Percentiles rank a stretch among this genome's conserved stretches.
Conservation (phyloP, 2,888 invertebrate species). For the Platycnemis pennipes region DNA sequence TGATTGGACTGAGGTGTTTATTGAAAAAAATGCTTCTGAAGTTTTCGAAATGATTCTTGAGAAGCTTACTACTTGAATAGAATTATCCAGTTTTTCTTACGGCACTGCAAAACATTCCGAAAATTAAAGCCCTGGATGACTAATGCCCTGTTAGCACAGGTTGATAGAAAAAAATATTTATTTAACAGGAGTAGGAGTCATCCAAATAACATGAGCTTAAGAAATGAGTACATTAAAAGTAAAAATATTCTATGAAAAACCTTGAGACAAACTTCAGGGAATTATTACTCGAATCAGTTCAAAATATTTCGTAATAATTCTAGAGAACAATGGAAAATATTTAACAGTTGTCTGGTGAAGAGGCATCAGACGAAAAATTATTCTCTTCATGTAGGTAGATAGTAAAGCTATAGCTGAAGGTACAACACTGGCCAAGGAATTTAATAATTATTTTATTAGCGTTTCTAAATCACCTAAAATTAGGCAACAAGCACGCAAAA, state of each 20-base stretch:
- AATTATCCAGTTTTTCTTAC: neutral
- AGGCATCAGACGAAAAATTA: neutral
- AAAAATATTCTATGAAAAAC: neutral
- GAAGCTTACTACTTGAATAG: neutral
- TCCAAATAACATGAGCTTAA: neutral
- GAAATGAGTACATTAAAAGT: neutral
- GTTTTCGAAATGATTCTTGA: neutral
- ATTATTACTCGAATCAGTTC: neutral
- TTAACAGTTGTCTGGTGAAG: neutral
- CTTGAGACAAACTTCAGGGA: neutral
- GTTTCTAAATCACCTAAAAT: too few species aligned
- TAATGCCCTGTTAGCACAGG: neutral
- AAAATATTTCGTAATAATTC: too few species aligned
- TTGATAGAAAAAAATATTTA: neutral
- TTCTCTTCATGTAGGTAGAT: too few species aligned
- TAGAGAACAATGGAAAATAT: neutral
- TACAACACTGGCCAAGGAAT: too few species aligned
- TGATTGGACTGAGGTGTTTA: neutral
- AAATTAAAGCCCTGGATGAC: neutral
- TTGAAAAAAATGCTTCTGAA: neutral
- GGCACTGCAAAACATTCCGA: neutral
- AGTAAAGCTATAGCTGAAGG: too few species aligned
- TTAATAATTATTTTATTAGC: too few species aligned
- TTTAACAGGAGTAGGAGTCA: neutral
- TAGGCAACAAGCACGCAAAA: too few species aligned